Evolutionary conservation across 2,888 invertebrate species (phyloP).

Genomic region (Anorthoa munda): DNA sequence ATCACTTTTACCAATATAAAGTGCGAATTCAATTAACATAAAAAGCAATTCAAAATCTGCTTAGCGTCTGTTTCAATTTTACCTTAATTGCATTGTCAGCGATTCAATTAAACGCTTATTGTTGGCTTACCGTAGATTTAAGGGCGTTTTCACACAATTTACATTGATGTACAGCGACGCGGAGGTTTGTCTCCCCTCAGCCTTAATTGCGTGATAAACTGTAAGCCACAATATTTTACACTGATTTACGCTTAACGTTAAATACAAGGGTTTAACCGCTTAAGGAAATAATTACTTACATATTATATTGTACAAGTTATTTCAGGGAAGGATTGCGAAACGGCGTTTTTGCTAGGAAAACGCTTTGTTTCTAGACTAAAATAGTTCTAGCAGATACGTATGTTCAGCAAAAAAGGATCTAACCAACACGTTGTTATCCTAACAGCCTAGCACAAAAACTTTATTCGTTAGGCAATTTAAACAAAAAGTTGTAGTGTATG

Average conservation of each 20-base stretch:
- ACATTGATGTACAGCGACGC: slow-evolving; percentile 67
- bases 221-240: slow-evolving; percentile 71
- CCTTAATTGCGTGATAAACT: slow-evolving; percentile 73
- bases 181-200: slow-evolving; percentile 52
- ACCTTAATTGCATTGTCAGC: slow-evolving; percentile 64
- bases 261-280: slow-evolving; percentile 43
- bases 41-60: slow-evolving; percentile 34
- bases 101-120: slow-evolving; percentile 66
- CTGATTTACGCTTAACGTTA: slow-evolving; percentile 66
- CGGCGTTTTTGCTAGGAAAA: slow-evolving; percentile 9
- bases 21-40: slow-evolving; percentile 36
- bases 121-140: slow-evolving; percentile 61
- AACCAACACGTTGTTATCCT: slow-evolving; percentile 20
- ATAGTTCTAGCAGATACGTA: slow-evolving; percentile 1
- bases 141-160: slow-evolving; percentile 67
- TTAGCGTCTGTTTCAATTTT: slow-evolving; percentile 50
- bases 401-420: slow-evolving; percentile 30
- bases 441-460: slow-evolving; percentile 41
- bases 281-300: slow-evolving; percentile 39
- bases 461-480: slow-evolving; percentile 28
- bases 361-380: slow-evolving; percentile 12
- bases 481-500: slow-evolving; percentile 13
- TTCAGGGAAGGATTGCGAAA: slow-evolving; percentile 17
- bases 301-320: slow-evolving; percentile 29
- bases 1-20: slow-evolving; percentile 17